phyloP scores from a whole-genome alignment of 92 coral and sea anemone species.

The Virgularia gustaviana region DNA sequence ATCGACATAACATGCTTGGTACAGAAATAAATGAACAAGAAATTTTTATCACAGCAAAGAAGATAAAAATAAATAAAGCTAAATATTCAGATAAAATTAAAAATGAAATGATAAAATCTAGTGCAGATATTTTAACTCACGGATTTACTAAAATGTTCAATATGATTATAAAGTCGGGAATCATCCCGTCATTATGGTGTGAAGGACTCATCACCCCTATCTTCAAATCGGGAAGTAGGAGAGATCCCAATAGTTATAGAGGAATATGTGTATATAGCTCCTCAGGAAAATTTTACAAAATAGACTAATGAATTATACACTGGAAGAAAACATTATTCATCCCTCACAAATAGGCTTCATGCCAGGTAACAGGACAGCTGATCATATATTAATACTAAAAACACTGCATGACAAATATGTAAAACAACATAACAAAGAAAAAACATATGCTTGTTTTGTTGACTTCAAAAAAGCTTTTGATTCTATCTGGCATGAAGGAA shows the following conservation, averaged over 20 bases:
- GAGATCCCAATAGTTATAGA: conserved; percentile 11
- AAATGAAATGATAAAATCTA: no score
- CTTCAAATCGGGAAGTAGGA: neutral
- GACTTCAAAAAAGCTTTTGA: no score
- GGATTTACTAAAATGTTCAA: conserved; percentile 17
- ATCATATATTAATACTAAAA: conserved; percentile 29
- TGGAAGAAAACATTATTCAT: no score
- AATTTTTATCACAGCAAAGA: conserved; percentile 22
- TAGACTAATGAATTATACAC: neutral
- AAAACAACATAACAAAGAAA: neutral
- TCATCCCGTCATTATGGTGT: neutral
- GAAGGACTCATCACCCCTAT: no score
- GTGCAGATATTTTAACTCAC: conserved; percentile 4
- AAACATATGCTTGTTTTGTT: neutral
- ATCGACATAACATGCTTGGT: no score
- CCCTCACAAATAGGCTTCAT: no score
- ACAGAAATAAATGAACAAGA: conserved; percentile 25
- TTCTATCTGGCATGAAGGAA: neutral
- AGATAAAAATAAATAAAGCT: conserved; percentile 36
- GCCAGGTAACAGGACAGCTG: conserved; percentile 26
- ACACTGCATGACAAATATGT: no score
- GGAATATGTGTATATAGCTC: conserved; percentile 36
- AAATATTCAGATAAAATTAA: conserved; percentile 15
- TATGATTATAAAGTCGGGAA: neutral
- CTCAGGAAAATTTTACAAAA: conserved; percentile 20